These are phyloP conservation scores for Lutjanus campechanus DNA, from an alignment of 2,797 vertebrate species.

Conservation along the genomic window DNA sequence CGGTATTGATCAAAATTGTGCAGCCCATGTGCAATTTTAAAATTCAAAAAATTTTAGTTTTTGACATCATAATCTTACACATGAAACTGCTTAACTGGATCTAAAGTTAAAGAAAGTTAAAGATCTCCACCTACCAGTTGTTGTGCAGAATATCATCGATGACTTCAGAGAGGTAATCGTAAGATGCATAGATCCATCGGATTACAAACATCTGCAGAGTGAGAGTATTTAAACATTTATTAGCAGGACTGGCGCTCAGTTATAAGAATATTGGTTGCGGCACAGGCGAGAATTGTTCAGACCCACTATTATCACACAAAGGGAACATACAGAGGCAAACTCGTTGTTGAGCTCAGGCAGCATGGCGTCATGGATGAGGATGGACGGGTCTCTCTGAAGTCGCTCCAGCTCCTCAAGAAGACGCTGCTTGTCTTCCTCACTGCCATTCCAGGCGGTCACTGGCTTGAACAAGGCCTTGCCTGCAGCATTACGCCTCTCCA, in stretches of 20 bases:
- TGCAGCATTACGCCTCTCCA: constrained; percentile 91
- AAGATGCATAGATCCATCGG: constrained; percentile 90
- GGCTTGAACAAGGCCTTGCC: constrained; percentile 91
- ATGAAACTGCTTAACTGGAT: neutral
- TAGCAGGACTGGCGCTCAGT: neutral
- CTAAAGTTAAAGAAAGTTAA: neutral
- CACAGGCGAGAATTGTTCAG: neutral
- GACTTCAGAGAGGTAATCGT: constrained; percentile 90
- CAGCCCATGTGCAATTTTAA: too few relatives aligned
- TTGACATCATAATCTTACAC: neutral
- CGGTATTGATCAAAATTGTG: too few relatives aligned
- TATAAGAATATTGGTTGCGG: neutral
- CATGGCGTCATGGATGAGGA: constrained; percentile 89
- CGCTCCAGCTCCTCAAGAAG: constrained; percentile 91
- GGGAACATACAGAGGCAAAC: constrained; percentile 91
- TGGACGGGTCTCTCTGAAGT: constrained; percentile 90
- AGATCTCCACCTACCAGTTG: constrained; percentile 89
- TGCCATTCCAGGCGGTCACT: constrained; percentile 92
- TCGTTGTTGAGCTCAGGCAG: constrained; percentile 93
- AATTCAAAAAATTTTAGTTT: neutral
- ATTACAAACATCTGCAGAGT: constrained; percentile 91
- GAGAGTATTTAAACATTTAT: constrained; percentile 8
- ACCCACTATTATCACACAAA: neutral
- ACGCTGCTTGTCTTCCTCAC: constrained; percentile 89
- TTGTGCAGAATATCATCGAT: constrained; percentile 93